A percentile compares a stretch with the other conserved stretches of the same genome.
Conservation (phyloP, 2,113 vertebrate genomes). For the Archocentrus centrarchus region DNA sequence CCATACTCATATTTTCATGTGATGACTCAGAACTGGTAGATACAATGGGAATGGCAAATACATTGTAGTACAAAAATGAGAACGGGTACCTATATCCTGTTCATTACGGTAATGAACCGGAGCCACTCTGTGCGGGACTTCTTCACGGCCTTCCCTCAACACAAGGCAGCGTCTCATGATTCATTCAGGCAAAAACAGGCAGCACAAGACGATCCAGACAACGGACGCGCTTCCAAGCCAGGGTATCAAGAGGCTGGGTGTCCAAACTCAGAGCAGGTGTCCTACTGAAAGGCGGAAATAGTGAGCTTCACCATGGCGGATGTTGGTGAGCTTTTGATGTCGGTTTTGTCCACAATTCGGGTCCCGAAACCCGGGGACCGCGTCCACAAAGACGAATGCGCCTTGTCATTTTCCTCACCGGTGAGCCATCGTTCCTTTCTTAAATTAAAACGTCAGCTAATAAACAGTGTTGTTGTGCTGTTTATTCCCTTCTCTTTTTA, state of each 20-base stretch:
- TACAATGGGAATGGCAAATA: not conserved
- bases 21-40: rapidly evolving
- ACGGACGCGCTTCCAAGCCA: slow-evolving; percentile 53
- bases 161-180: slow-evolving; percentile 60
- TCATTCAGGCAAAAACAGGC: slow-evolving; percentile 69
- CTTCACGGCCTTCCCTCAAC: slow-evolving; percentile 60
- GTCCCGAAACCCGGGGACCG: slow-evolving; percentile 95
- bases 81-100: rapidly evolving
- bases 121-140: slow-evolving; percentile 5
- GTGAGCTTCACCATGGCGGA: slow-evolving; percentile 86
- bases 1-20: not conserved
- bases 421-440: slow-evolving; percentile 79
- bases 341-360: slow-evolving; percentile 93
- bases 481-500: no score
- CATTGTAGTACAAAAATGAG: not conserved
- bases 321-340: slow-evolving; percentile 92
- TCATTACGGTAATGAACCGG: slow-evolving; percentile 56
- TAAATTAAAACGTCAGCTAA: not conserved
- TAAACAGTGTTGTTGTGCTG: not conserved
- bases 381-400: slow-evolving; percentile 99
- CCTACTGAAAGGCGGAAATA: slow-evolving; percentile 46
- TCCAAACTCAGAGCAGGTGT: slow-evolving; percentile 61
- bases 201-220: slow-evolving; percentile 38
- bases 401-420: slow-evolving; percentile 95
- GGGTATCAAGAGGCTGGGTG: slow-evolving; percentile 58